Conservation (phyloP, 2,888 invertebrate species). For the Belgica antarctica region DNA sequence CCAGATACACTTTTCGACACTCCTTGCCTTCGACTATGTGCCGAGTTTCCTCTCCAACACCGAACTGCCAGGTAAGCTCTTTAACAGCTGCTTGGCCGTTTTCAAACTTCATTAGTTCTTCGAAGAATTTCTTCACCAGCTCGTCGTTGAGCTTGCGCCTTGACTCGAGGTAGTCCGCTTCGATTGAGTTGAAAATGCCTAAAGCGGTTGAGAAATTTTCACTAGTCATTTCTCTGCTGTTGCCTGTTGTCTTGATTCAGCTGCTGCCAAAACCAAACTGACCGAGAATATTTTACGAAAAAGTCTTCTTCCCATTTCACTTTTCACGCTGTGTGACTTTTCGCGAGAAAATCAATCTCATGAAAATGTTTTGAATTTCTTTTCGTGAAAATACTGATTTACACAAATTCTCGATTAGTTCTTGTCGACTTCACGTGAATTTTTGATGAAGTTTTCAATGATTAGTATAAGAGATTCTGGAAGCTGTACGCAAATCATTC, state of each 20-base stretch:
- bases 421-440: no score
- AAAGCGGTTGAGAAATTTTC: not conserved
- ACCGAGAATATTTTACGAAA: not conserved
- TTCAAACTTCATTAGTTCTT: conserved; percentile 27
- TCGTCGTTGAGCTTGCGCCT: not conserved
- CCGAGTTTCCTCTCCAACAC: conserved; percentile 12
- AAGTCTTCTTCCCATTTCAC: not conserved
- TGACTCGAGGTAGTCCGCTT: not conserved
- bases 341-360: no score
- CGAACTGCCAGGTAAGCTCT: conserved; percentile 25
- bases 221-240: not conserved
- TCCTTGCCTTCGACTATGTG: conserved; percentile 31
- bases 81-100: conserved; percentile 23
- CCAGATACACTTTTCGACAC: conserved; percentile 27
- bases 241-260: not conserved
- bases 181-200: not conserved
- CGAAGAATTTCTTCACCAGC: not conserved
- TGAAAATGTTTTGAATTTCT: no score
- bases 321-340: not conserved
- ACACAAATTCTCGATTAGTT: no score
- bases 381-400: no score
- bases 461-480: no score
- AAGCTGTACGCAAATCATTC: no score
- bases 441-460: no score
- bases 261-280: not conserved